phyloP scores from a whole-genome alignment of 2,797 vertebrate genomes.

The Falco columbarius region DNA sequence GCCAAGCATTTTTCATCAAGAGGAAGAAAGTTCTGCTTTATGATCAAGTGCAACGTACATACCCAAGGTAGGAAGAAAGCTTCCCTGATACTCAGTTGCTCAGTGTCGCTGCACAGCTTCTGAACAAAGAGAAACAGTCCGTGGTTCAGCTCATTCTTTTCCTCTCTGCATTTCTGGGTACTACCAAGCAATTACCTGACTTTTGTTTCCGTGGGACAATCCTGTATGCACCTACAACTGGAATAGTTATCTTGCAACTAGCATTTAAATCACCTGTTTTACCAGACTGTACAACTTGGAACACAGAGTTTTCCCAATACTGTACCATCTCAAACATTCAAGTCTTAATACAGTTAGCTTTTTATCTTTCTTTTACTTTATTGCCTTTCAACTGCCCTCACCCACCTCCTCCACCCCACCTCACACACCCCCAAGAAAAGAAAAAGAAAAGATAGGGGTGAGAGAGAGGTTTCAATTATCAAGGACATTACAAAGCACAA shows the following conservation, averaged over 20 bases:
- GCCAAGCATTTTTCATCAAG: not conserved
- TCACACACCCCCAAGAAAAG: not conserved
- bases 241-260: not conserved
- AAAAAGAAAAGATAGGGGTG: no score
- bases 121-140: not conserved
- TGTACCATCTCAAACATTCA: not conserved
- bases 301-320: not conserved
- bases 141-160: not conserved
- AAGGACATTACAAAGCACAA: not conserved
- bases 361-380: not conserved
- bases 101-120: not conserved
- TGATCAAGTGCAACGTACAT: not conserved
- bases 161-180: not conserved
- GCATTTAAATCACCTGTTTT: not conserved
- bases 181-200: not conserved
- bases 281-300: accelerated
- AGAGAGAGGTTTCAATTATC: not conserved
- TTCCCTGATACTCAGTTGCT: not conserved
- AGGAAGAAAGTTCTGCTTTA: not conserved
- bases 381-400: not conserved
- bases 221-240: not conserved
- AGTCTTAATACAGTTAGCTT: not conserved
- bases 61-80: not conserved
- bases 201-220: not conserved
- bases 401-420: no score